Conservation (phyloP, 23 tunicate species). For the Ascidia mentula region DNA sequence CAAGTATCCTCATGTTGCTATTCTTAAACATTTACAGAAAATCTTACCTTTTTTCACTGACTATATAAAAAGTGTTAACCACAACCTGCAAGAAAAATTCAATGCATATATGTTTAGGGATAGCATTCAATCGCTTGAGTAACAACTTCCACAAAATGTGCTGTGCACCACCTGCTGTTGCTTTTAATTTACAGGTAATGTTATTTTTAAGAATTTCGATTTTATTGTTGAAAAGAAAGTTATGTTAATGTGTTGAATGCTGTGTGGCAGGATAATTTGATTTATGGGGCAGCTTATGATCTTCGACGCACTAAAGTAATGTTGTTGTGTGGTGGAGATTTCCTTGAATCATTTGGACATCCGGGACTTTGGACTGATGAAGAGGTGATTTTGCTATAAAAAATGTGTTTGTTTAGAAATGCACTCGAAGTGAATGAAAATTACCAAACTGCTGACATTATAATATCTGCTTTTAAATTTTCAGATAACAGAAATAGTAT, state of each 20-base stretch:
- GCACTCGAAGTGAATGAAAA: too few relatives aligned
- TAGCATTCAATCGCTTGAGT: conserved; percentile 38
- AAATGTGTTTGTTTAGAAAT: too few relatives aligned
- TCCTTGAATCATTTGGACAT: conserved; percentile 66
- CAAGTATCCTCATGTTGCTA: neutral
- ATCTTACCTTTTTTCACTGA: too few relatives aligned
- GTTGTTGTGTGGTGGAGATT: conserved; percentile 81
- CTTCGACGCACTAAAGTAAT: conserved; percentile 66
- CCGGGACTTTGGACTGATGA: conserved; percentile 77
- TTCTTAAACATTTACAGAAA: too few relatives aligned
- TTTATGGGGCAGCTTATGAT: conserved; percentile 81
- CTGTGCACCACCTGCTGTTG: conserved; percentile 63
- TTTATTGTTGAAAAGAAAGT: too few relatives aligned
- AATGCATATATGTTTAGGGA: conserved; percentile 22
- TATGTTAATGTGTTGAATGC: too few relatives aligned
- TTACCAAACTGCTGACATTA: neutral
- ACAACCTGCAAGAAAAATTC: too few relatives aligned
- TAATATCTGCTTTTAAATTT: neutral
- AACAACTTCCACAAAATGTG: conserved; percentile 69
- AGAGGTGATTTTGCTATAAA: conserved; percentile 45
- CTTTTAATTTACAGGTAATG: conserved; percentile 42
- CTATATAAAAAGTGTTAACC: too few relatives aligned
- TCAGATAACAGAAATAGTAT: conserved; percentile 62
- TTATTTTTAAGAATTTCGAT: too few relatives aligned
- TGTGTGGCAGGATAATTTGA: conserved; percentile 54